Percentiles rank a stretch among this genome's conserved stretches.
These are phyloP conservation scores for Aphis gossypii DNA, from an alignment of 1,140 invertebrate species.

Conservation along the genomic window DNA sequence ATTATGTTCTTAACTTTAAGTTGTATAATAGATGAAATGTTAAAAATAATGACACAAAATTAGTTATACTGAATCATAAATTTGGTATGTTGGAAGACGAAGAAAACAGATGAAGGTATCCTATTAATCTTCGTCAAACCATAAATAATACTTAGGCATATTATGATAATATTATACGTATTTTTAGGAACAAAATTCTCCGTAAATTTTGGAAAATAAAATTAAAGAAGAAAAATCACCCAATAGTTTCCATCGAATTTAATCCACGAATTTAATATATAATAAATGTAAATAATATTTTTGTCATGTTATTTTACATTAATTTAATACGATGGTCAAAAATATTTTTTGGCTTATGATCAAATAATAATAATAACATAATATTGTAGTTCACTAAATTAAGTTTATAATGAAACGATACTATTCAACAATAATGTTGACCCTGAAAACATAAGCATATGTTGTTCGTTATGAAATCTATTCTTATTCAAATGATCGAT, in stretches of 20 bases:
- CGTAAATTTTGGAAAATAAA: not conserved
- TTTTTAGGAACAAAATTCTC: not conserved
- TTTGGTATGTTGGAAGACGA: no score
- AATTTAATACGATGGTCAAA: conserved; percentile 26
- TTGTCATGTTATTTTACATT: not conserved
- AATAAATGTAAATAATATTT: not conserved
- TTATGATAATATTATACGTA: not conserved
- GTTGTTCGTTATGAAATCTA: not conserved
- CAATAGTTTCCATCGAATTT: not conserved
- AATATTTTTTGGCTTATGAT: not conserved
- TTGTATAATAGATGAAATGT: not conserved
- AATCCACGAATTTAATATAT: not conserved
- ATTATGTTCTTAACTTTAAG: not conserved
- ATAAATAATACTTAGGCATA: not conserved
- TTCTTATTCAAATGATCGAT: not conserved
- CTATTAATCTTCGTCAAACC: not conserved
- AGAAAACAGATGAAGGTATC: not conserved
- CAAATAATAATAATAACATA: not conserved
- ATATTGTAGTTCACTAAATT: not conserved
- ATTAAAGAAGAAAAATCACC: not conserved
- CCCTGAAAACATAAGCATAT: not conserved
- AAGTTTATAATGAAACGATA: not conserved
- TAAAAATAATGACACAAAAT: no score
- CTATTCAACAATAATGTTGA: conserved; percentile 21
- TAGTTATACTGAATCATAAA: no score